Evolutionary conservation across 2,888 invertebrate genomes (phyloP).

Genomic region (Apoderus coryli): DNA sequence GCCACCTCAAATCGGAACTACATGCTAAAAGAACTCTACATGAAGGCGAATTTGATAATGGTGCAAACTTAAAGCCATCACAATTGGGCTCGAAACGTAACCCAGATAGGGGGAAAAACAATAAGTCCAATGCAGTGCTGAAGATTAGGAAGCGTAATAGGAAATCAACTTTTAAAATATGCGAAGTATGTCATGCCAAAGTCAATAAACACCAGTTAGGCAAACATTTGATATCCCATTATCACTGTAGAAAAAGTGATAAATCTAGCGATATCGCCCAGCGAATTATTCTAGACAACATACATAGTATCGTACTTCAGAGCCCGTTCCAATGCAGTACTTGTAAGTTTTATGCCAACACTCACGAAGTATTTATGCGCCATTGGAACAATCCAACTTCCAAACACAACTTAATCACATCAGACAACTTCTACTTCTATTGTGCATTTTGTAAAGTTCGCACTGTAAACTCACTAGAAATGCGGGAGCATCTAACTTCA

Average conservation of each 20-base stretch:
- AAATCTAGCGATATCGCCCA: constrained; percentile 41
- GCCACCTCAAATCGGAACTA: constrained; percentile 59
- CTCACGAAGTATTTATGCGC: constrained; percentile 48
- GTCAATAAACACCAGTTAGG: constrained; percentile 57
- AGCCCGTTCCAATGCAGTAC: constrained; percentile 75
- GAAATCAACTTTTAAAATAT: constrained; percentile 44
- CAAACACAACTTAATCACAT: too few relatives aligned
- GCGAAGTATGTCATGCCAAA: constrained; percentile 57
- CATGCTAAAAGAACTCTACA: constrained; percentile 52
- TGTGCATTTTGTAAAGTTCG: constrained; percentile 63
- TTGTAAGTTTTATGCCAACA: constrained; percentile 76
- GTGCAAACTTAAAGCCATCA: constrained; percentile 16
- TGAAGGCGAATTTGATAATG: constrained; percentile 50
- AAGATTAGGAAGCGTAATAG: constrained; percentile 36
- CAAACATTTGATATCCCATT: constrained; percentile 75
- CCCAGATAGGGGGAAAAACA: too few relatives aligned
- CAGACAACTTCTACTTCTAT: constrained; percentile 48
- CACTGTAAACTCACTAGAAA: constrained; percentile 44
- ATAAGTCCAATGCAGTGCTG: constrained; percentile 6
- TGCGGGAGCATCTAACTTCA: constrained; percentile 53
- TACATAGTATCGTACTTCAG: constrained; percentile 61
- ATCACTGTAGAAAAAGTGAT: constrained; percentile 62
- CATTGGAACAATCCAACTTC: too few relatives aligned
- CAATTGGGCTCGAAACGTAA: background rate
- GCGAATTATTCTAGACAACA: constrained; percentile 58